These are phyloP conservation scores for Dryocosmus kuriphilus DNA, from an alignment of 2,888 invertebrate genomes.

Conservation along the genomic window DNA sequence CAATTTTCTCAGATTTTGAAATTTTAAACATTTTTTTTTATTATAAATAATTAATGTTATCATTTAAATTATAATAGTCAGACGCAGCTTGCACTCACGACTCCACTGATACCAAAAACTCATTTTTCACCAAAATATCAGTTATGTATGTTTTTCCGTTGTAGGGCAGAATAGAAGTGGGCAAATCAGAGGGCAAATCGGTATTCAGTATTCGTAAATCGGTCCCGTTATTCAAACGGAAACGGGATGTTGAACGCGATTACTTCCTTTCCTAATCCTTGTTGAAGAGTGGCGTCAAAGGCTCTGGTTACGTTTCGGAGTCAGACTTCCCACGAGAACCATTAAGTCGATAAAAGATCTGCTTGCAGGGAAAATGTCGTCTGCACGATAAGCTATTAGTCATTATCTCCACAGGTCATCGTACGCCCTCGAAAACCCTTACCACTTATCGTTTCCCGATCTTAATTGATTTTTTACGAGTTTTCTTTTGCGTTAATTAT, in stretches of 20 bases:
- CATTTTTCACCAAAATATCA: too few relatives aligned
- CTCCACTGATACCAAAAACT: too few relatives aligned
- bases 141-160: too few relatives aligned
- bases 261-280: slow-evolving; percentile 22
- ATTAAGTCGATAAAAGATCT: slow-evolving; percentile 26
- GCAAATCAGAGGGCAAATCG: slow-evolving; percentile 29
- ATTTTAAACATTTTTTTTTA: too few relatives aligned
- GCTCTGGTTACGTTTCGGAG: slow-evolving; percentile 11
- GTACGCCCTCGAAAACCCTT: not conserved
- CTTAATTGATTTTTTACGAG: not conserved
- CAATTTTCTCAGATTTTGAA: too few relatives aligned
- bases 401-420: slow-evolving; percentile 12
- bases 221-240: slow-evolving; percentile 35
- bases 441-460: not conserved
- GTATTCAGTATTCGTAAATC: slow-evolving; percentile 38
- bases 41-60: too few relatives aligned
- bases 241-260: slow-evolving; percentile 26
- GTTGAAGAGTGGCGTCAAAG: not conserved
- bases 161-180: too few relatives aligned
- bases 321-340: not conserved
- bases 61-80: too few relatives aligned
- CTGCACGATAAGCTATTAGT: slow-evolving; percentile 11
- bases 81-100: too few relatives aligned
- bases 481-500: not conserved
- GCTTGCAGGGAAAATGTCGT: slow-evolving; percentile 11